A percentile compares a stretch with the other conserved stretches of the same genome.
phyloP scores from a whole-genome alignment of 2,888 invertebrate species.

The Drosophila ustulata region DNA sequence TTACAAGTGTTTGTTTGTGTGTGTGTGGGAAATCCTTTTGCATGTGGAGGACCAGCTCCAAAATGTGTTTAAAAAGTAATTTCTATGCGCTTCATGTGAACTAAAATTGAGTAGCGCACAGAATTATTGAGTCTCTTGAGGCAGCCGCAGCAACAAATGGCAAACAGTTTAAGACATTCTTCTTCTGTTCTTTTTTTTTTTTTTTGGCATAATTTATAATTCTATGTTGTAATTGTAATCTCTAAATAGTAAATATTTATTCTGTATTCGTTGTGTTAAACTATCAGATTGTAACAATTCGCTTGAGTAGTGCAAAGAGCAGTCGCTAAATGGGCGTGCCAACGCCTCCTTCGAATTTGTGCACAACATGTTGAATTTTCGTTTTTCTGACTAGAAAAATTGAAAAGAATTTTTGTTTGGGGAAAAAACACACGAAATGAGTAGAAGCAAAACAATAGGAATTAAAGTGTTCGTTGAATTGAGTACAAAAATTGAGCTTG shows the following conservation, averaged over 20 bases:
- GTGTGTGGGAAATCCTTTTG: constrained; percentile 14
- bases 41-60: constrained; percentile 75
- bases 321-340: constrained; percentile 51
- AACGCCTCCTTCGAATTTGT: constrained; percentile 20
- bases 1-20: constrained; percentile 17
- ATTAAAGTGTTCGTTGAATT: constrained; percentile 11
- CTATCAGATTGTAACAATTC: constrained; percentile 69
- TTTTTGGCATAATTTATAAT: constrained; percentile 56
- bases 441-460: not conserved
- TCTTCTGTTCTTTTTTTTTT: constrained; percentile 1
- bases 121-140: constrained; percentile 26
- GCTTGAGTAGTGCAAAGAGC: constrained; percentile 73
- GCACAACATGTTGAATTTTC: constrained; percentile 52
- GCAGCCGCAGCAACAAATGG: constrained; percentile 27
- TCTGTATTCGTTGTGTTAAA: constrained; percentile 54
- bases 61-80: constrained; percentile 38
- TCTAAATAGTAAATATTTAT: constrained; percentile 20
- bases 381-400: constrained; percentile 48
- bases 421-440: constrained; percentile 5
- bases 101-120: constrained; percentile 41
- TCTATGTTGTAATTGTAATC: constrained; percentile 19
- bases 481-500: constrained; percentile 25
- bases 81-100: constrained; percentile 35
- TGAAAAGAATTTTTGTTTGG: constrained; percentile 22
- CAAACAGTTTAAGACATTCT: constrained; percentile 33